Evolutionary conservation across 2,113 vertebrate species (phyloP), one percentile per base, ranked within the genome.

Genomic region (Myotis davidii): DNA sequence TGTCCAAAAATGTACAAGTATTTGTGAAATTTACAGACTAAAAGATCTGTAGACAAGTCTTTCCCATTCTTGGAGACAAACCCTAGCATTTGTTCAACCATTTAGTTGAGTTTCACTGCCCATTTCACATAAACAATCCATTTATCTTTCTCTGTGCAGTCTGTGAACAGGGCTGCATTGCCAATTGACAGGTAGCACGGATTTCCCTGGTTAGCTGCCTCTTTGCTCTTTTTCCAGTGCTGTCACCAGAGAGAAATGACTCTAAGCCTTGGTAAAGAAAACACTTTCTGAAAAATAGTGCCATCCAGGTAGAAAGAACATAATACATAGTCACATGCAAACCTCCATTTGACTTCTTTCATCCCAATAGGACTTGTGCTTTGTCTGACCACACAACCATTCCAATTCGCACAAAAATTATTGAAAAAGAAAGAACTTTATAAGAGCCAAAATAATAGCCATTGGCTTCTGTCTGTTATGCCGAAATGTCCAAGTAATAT

Each of bases 31-130:
- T 95, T 94, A 96, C 45, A 45, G 50, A 50, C 48, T 67, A 73
- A 91, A 93, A n/a, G 16, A 79, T 82, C 73, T 97, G 52, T 87
- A 93, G 74, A 97, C 76, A 82, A 83, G 39, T 86, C 84, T 94
- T 95, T 94, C 82, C 77, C 0, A 0, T 79, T 97, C 94, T 97
- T 97, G 96, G 93, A 88, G 50, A 97, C 45, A 98, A 97, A 98
- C 17, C 23, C 6, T 8, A 70, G 39, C 23, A 69, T 45, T 74
- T 93, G 97, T 96, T 92, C 85, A 74, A 54, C 76, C 92, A 81
- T 92, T 95, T 97, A 93, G 92, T 88, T 98, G 96, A 99, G 98
- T 98, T 98, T 98, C 97, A 96, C 97, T 98, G 97, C 98, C 97
- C 83, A 94, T 96, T 98, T 94, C 61, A 95, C 95, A 92, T 48